These are phyloP conservation scores for Pelagia noctiluca DNA, from an alignment of 30 jellyfish, hydroid and myxozoan genomes.

Conservation along the genomic window DNA sequence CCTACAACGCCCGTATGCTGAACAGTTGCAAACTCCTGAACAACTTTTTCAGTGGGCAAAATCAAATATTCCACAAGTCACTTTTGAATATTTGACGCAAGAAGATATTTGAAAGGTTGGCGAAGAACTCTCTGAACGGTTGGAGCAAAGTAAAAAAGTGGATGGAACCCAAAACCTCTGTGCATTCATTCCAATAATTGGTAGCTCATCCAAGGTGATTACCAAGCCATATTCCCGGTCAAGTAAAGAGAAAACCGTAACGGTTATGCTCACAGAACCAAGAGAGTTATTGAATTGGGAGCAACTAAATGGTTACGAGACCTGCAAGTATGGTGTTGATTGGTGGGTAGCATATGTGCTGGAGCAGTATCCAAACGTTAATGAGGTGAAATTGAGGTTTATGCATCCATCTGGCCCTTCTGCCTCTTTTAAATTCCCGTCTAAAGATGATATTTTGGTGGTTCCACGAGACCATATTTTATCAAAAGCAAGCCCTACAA, in stretches of 20 bases:
- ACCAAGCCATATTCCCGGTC: constrained; percentile 48
- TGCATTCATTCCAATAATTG: no score
- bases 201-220: no score
- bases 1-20: no score
- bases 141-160: no score
- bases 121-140: no score
- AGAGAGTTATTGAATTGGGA: constrained; percentile 17
- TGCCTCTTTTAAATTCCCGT: constrained; percentile 30
- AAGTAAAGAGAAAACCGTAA: neutral
- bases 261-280: neutral
- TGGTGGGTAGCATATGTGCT: constrained; percentile 52
- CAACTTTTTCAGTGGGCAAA: no score
- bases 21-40: no score
- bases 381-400: constrained; percentile 30
- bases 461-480: neutral
- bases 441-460: constrained; percentile 4
- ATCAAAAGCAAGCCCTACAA: constrained; percentile 6
- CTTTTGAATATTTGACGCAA: no score
- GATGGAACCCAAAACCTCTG: no score
- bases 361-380: neutral
- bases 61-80: no score
- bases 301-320: constrained; percentile 5
- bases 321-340: constrained; percentile 38
- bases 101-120: no score
- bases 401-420: constrained; percentile 61